Evolutionary conservation across 2,888 invertebrate species (phyloP).

Genomic region (Heliconius erato): DNA sequence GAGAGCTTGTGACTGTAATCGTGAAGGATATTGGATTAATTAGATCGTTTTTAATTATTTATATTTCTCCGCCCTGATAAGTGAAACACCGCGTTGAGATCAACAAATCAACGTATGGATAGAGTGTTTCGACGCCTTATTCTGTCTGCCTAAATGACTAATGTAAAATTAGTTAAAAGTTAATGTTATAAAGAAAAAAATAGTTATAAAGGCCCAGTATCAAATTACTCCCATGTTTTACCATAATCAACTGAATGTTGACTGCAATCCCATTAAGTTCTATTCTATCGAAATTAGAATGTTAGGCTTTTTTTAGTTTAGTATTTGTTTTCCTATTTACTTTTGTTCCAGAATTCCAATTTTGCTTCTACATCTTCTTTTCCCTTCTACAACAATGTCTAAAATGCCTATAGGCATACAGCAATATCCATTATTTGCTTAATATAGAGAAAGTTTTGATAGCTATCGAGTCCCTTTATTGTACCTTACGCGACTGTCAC

Average conservation of each 20-base stretch:
- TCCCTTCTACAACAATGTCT: not conserved
- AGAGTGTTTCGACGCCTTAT: too few species aligned
- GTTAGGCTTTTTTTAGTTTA: not conserved
- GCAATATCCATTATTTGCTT: constrained; percentile 2
- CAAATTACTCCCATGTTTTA: not conserved
- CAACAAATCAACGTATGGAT: too few species aligned
- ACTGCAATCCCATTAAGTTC: not conserved
- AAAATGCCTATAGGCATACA: not conserved
- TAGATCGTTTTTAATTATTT: too few species aligned
- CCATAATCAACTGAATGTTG: not conserved
- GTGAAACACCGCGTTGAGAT: too few species aligned
- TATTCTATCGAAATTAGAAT: not conserved
- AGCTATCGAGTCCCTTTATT: constrained; percentile 10
- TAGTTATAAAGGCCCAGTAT: too few species aligned
- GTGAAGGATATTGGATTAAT: too few species aligned
- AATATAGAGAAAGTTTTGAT: constrained; percentile 31
- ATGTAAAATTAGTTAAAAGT: too few species aligned
- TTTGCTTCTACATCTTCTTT: not conserved
- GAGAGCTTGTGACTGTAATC: not conserved
- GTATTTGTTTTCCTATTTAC: not conserved
- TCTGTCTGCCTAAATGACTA: too few species aligned
- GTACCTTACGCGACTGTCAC: constrained; percentile 22
- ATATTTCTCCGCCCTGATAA: too few species aligned
- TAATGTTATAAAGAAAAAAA: too few species aligned
- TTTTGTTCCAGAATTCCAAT: not conserved